Percentiles rank a stretch among this genome's conserved stretches.
These are phyloP conservation scores for Mamestra configurata DNA, from an alignment of 1,140 invertebrate species.

Conservation along the genomic window DNA sequence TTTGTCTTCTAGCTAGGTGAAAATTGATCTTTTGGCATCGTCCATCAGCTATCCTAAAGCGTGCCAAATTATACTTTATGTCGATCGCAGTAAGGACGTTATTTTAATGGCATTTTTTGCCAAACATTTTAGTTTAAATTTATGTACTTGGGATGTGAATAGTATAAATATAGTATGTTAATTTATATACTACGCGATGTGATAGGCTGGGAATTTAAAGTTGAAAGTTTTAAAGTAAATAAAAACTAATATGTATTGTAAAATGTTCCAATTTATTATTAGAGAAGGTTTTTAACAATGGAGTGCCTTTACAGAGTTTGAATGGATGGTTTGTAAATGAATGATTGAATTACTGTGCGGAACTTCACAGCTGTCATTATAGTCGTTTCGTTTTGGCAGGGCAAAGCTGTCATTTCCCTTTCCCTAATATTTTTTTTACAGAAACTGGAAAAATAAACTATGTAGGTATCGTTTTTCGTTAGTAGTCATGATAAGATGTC, in stretches of 20 bases:
- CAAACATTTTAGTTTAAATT: conserved; percentile 43
- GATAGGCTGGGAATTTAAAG: conserved; percentile 18
- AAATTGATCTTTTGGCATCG: conserved; percentile 5
- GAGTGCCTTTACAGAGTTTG: conserved; percentile 28
- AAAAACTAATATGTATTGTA: too few species aligned
- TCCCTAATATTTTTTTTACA: too few species aligned
- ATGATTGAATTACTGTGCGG: neutral
- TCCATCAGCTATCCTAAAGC: conserved; percentile 31
- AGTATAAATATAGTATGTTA: conserved; percentile 31
- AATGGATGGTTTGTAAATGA: conserved; percentile 13
- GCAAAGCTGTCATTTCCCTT: too few species aligned
- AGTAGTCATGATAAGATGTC: too few species aligned
- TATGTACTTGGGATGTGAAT: conserved; percentile 31
- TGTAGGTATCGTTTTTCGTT: too few species aligned
- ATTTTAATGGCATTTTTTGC: conserved; percentile 31
- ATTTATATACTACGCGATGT: conserved; percentile 17
- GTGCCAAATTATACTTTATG: conserved; percentile 44
- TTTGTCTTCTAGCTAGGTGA: neutral
- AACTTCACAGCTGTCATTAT: neutral
- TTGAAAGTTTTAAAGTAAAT: conserved; percentile 19
- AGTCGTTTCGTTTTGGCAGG: too few species aligned
- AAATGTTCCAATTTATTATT: conserved; percentile 35
- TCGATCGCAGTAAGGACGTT: neutral
- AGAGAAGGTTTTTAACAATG: neutral
- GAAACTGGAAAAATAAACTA: too few species aligned